These are phyloP conservation scores for Morone saxatilis DNA, from an alignment of 2,113 vertebrate species.

Conservation along the genomic window DNA sequence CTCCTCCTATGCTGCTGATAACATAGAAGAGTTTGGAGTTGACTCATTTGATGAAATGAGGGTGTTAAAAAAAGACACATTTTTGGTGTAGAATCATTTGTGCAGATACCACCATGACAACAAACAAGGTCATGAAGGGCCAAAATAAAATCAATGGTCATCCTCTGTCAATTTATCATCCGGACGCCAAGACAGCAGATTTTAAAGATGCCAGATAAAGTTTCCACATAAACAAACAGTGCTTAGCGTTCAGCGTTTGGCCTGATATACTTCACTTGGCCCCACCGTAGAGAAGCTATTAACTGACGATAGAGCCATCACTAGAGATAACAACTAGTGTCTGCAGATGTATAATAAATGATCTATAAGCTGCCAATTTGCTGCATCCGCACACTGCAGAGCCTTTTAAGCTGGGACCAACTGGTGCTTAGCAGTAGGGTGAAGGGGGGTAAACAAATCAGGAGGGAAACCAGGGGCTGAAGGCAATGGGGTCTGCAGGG, in stretches of 20 bases:
- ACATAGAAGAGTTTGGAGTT: not conserved
- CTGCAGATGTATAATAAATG: slow-evolving; percentile 39
- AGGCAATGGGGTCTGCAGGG: slow-evolving; percentile 36
- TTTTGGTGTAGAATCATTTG: not conserved
- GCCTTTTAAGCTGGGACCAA: slow-evolving; percentile 54
- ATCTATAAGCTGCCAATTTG: slow-evolving; percentile 46
- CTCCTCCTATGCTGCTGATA: not conserved
- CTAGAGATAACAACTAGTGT: slow-evolving; percentile 14
- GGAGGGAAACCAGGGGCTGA: slow-evolving; percentile 27
- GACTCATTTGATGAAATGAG: not conserved
- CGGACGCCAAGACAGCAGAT: not conserved
- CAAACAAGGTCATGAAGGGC: not conserved
- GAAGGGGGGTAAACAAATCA: slow-evolving; percentile 13
- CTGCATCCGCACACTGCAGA: slow-evolving; percentile 41
- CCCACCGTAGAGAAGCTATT: not conserved
- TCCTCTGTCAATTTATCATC: not conserved
- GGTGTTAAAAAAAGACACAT: not conserved
- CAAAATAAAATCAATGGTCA: slow-evolving; percentile 2
- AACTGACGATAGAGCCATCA: slow-evolving; percentile 15
- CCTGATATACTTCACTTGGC: not conserved
- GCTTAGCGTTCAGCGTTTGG: not conserved
- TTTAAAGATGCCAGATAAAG: not conserved
- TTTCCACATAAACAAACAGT: slow-evolving; percentile 29
- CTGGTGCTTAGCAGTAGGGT: slow-evolving; percentile 40
- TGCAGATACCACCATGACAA: not conserved